A percentile compares a stretch with the other conserved stretches of the same genome.
Conservation (phyloP, 2,797 vertebrate genomes). For the Lagodon rhomboides region DNA sequence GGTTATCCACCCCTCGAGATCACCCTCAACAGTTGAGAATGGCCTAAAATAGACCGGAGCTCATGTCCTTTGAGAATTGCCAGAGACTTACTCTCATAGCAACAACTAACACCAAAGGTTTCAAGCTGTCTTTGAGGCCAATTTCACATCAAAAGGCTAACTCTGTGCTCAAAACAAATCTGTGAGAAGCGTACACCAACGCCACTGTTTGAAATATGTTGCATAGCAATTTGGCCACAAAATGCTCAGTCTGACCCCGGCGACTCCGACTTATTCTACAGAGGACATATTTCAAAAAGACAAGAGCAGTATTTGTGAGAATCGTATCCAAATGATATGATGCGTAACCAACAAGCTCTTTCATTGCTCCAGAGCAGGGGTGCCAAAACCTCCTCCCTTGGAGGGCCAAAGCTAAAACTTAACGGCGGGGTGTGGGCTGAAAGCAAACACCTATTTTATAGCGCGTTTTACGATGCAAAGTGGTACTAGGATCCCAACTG, state of each 20-base stretch:
- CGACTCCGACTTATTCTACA: not conserved
- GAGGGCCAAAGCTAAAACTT: too few species aligned
- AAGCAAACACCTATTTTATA: too few species aligned
- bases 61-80: slow-evolving; percentile 71
- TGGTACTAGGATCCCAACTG: too few species aligned
- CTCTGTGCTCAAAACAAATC: slow-evolving; percentile 40
- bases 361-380: not conserved
- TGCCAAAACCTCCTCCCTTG: too few species aligned
- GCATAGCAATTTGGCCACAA: slow-evolving; percentile 27
- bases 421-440: too few species aligned
- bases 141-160: slow-evolving; percentile 53
- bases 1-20: slow-evolving; percentile 72
- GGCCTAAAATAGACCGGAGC: slow-evolving; percentile 75
- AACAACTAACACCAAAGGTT: slow-evolving; percentile 55
- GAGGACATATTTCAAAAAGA: not conserved
- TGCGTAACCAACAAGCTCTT: not conserved
- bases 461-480: too few species aligned
- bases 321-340: not conserved
- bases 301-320: not conserved
- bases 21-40: slow-evolving; percentile 69
- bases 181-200: slow-evolving; percentile 36
- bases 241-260: not conserved
- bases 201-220: slow-evolving; percentile 33
- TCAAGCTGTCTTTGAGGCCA: slow-evolving; percentile 41
- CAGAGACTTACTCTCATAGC: slow-evolving; percentile 71